phyloP scores from a whole-genome alignment of 2,113 vertebrate genomes.

The Coptodon rendalli region DNA sequence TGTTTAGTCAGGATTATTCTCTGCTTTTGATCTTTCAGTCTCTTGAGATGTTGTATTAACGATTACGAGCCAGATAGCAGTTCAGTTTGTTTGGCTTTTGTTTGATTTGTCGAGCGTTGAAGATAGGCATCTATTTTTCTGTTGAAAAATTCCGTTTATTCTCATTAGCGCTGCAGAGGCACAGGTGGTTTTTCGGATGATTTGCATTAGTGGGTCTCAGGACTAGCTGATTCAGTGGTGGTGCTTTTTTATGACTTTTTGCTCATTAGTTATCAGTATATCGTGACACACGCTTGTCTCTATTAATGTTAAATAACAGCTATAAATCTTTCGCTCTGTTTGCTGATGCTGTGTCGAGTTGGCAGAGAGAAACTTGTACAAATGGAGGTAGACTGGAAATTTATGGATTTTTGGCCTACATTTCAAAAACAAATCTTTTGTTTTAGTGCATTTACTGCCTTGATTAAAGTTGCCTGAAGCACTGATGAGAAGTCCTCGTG shows the following conservation, averaged over 20 bases:
- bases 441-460: background rate
- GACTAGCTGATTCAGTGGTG: background rate
- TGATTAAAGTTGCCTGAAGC: background rate
- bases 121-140: slow-evolving; percentile 17
- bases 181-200: background rate
- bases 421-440: background rate
- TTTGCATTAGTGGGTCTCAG: background rate
- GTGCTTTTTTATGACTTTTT: background rate
- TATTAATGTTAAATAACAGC: background rate
- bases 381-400: background rate
- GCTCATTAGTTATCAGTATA: background rate
- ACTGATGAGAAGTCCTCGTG: background rate
- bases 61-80: slow-evolving; percentile 1
- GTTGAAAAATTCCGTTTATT: slow-evolving; percentile 5
- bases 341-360: background rate
- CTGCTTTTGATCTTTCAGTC: slow-evolving; percentile 14
- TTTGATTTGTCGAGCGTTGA: slow-evolving; percentile 5
- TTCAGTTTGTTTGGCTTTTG: slow-evolving; percentile 3
- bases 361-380: background rate
- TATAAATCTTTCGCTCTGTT: background rate
- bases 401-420: background rate
- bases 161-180: background rate
- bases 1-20: background rate
- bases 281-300: background rate
- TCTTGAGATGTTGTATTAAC: background rate